Evolutionary conservation across 2,113 vertebrate species (phyloP).

Genomic region (Bos indicus): DNA sequence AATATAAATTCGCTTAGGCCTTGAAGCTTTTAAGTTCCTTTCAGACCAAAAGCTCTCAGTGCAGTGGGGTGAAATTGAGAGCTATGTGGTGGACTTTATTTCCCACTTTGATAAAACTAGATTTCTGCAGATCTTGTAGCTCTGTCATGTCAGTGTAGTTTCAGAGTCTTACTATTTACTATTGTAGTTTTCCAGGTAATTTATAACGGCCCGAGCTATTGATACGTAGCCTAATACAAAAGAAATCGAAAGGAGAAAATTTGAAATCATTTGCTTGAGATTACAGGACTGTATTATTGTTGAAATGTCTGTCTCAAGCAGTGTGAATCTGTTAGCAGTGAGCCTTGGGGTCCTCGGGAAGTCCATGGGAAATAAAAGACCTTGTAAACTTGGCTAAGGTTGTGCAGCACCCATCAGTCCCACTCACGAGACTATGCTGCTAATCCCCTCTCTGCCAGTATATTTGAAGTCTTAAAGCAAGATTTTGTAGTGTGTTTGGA

Average conservation of each 20-base stretch:
- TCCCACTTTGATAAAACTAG: constrained; percentile 52
- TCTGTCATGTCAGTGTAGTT: constrained; percentile 48
- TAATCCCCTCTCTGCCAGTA: constrained; percentile 62
- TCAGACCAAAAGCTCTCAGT: background rate
- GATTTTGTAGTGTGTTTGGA: background rate
- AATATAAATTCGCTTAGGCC: constrained; percentile 43
- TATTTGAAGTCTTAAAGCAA: background rate
- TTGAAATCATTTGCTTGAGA: constrained; percentile 57
- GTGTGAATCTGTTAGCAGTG: constrained; percentile 61
- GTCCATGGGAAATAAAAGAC: constrained; percentile 53
- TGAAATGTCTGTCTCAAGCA: constrained; percentile 62
- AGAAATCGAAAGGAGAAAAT: constrained; percentile 65
- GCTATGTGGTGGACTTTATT: background rate
- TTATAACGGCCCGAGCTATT: constrained; percentile 72
- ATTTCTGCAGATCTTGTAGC: constrained; percentile 46
- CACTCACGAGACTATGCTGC: constrained; percentile 62
- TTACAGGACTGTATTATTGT: constrained; percentile 60
- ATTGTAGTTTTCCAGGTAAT: constrained; percentile 64
- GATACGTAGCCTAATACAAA: constrained; percentile 71
- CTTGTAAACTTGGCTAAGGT: constrained; percentile 66
- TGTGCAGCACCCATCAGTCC: constrained; percentile 50
- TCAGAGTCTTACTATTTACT: constrained; percentile 67
- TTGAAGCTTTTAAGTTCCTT: constrained; percentile 1
- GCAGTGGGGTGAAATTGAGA: background rate
- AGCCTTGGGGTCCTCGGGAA: constrained; percentile 57